phyloP scores from a whole-genome alignment of 1,140 invertebrate genomes.

The Amyelois transitella region DNA sequence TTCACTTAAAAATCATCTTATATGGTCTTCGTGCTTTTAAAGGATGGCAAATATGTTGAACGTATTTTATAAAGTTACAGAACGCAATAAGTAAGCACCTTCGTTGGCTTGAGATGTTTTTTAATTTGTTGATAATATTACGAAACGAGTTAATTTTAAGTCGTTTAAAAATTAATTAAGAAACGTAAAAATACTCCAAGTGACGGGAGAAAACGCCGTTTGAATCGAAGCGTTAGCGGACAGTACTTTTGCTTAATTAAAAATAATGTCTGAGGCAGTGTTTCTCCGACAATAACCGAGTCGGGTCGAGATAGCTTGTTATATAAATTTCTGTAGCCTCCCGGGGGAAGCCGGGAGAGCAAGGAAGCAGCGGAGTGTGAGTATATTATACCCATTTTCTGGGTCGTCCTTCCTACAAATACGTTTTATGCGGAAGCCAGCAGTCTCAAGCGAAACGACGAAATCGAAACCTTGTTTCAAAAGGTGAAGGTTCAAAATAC shows the following conservation, averaged over 20 bases:
- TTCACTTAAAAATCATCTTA: too few relatives aligned
- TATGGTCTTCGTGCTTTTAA: too few relatives aligned
- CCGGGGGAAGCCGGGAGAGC: constrained; percentile 62
- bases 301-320: constrained; percentile 69
- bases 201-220: constrained; percentile 25
- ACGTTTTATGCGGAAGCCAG: constrained; percentile 73
- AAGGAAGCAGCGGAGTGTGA: constrained; percentile 65
- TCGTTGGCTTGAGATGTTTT: too few relatives aligned
- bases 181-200: constrained; percentile 23
- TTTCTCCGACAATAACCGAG: constrained; percentile 68
- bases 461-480: constrained; percentile 31
- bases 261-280: constrained; percentile 67
- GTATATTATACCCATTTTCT: constrained; percentile 75
- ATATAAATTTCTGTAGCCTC: constrained; percentile 71
- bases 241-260: constrained; percentile 68
- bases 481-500: constrained; percentile 24
- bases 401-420: constrained; percentile 74
- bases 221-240: constrained; percentile 37
- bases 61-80: too few relatives aligned
- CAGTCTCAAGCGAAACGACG: constrained; percentile 26
- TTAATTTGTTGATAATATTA: too few relatives aligned
- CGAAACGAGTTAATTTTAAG: too few relatives aligned
- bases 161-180: constrained; percentile 7
- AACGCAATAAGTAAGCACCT: too few relatives aligned
- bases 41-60: too few relatives aligned